Evolutionary conservation across 2,797 vertebrate genomes (phyloP).

Genomic region (Clarias laeviceps): DNA sequence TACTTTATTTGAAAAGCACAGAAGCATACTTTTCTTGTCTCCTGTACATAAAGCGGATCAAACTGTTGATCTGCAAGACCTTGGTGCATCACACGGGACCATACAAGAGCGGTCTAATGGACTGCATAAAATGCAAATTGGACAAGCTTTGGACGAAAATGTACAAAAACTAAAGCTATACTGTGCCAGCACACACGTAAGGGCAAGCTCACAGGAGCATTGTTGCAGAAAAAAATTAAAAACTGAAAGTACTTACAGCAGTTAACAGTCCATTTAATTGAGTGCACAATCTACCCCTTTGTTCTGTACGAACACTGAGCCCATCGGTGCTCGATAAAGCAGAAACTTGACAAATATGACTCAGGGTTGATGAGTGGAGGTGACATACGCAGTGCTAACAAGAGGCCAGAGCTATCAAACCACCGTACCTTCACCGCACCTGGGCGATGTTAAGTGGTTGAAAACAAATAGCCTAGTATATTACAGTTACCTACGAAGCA

Average conservation of each 20-base stretch:
- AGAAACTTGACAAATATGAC: slow-evolving; percentile 16
- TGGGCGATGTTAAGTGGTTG: neutral
- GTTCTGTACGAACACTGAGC: neutral
- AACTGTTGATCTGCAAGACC: neutral
- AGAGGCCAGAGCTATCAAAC: neutral
- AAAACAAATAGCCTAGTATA: neutral
- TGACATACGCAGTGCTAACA: neutral
- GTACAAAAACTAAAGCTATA: neutral
- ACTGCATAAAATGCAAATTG: neutral
- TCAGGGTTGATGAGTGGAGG: neutral
- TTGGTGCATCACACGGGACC: neutral
- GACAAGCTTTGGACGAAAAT: neutral
- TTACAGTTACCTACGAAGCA: neutral
- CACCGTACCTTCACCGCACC: too few relatives aligned
- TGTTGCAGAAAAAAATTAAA: neutral
- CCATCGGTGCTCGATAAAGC: slow-evolving; percentile 20
- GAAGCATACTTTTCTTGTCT: neutral
- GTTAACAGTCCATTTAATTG: neutral
- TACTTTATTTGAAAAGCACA: neutral
- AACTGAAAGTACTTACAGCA: neutral
- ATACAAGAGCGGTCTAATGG: neutral
- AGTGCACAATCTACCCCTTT: neutral
- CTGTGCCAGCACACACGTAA: neutral
- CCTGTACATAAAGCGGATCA: neutral
- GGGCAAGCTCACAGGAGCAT: slow-evolving; percentile 27